Evolutionary conservation across 2,113 vertebrate species (phyloP), one percentile per base, ranked within the genome.

Genomic region (Dryoscopus gambensis): DNA sequence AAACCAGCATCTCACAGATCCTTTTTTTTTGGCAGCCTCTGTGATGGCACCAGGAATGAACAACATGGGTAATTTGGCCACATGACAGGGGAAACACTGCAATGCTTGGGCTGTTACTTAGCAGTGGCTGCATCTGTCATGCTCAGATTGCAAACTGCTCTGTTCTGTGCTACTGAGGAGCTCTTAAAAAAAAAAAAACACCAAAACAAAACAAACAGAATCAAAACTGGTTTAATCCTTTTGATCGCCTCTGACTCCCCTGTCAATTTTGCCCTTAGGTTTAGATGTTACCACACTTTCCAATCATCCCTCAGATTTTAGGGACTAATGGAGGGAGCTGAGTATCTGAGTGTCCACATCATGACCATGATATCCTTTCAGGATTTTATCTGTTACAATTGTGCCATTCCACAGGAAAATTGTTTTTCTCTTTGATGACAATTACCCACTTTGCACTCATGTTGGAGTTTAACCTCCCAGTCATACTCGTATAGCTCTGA

Each of bases 401-500:
- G 33, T 59, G 5, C n/a, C 28, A 5, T 63, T 55, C 24, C 5
- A 53, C 19, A n/a, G 9, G 11, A 69, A 85, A 40, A 1, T 8
- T 18, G 6, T 25, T 73, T 83, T 60, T 39, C 9, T 65, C 37
- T 57, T 83, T 62, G 5, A 65, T 62, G 15, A 7, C 12, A 33
- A 30, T n/a, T 35, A n/a, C 9, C 55, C 19, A 4, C 23, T 89
- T 60, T 7, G 14, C 11, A 65, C 5, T 71, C 49, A 12, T 14
- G 5, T 37, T n/a, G 5, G 37, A 49, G 7, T 33, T 67, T 47
- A 50, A 79, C 7, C 35, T 74, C 6, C 0, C 28, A 53, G 5
- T 11, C 17, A 4, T 30, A 65, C 3, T 23, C 33, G 1, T 2
- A 28, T 2, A 40, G 11, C 20, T 62, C 23, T 70, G 5, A 3